Evolutionary conservation across 2,888 invertebrate species (phyloP).

Genomic region (Criorhina ranunculi): DNA sequence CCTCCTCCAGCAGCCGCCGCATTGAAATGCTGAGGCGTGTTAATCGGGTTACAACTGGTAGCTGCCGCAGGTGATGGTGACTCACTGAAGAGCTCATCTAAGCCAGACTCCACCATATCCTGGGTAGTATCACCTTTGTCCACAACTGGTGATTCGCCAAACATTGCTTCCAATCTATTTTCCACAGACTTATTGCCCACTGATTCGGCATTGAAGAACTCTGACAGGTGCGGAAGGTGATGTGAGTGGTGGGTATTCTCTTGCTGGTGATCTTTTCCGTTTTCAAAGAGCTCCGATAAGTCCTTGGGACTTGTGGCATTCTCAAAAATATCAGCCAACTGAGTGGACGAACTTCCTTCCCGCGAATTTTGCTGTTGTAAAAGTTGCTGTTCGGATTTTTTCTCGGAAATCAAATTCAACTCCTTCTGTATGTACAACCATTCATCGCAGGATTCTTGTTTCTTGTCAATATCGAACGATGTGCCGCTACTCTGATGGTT

Average conservation of each 20-base stretch:
- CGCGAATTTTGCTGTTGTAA: constrained; percentile 68
- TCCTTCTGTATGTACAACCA: constrained; percentile 89
- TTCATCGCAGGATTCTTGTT: constrained; percentile 86
- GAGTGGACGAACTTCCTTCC: constrained; percentile 71
- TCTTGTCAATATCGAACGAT: constrained; percentile 69
- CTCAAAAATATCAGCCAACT: constrained; percentile 83
- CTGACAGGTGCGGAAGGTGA: constrained; percentile 80
- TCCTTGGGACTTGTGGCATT: constrained; percentile 82
- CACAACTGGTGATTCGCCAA: constrained; percentile 83
- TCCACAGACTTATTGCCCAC: constrained; percentile 84
- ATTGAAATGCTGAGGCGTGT: constrained; percentile 57
- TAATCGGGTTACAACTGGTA: constrained; percentile 33
- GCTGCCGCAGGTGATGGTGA: constrained; percentile 79
- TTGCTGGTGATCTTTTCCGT: constrained; percentile 77
- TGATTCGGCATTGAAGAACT: constrained; percentile 82
- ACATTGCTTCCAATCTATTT: constrained; percentile 84
- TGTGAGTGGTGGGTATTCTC: constrained; percentile 75
- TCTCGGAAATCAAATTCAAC: constrained; percentile 85
- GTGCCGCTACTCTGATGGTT: constrained; percentile 71
- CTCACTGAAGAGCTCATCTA: constrained; percentile 84
- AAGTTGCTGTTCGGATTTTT: constrained; percentile 78
- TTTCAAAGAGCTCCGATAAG: constrained; percentile 76
- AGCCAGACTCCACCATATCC: constrained; percentile 82
- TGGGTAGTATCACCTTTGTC: constrained; percentile 78
- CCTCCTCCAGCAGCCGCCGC: constrained; percentile 29